Conservation (phyloP, 2,113 vertebrate species). For the Peromyscus leucopus region DNA sequence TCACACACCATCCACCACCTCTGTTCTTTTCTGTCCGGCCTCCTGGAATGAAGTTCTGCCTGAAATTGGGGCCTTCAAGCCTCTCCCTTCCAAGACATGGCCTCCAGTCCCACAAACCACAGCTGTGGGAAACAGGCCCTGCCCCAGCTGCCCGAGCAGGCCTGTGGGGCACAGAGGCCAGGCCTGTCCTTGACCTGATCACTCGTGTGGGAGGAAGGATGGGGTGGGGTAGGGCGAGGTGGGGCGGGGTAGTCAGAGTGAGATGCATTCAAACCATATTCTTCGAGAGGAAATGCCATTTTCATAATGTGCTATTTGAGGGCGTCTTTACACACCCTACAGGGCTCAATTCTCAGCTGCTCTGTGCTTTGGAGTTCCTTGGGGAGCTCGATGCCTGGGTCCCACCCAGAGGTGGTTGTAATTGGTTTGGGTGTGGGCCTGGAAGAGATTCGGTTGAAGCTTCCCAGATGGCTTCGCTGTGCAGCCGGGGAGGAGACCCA, state of each 20-base stretch:
- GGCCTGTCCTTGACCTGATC: neutral
- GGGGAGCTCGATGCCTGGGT: neutral
- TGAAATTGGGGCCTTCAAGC: neutral
- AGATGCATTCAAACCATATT: slow-evolving; percentile 49
- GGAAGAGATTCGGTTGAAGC: neutral
- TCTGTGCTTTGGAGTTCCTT: slow-evolving; percentile 24
- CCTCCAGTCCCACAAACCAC: slow-evolving; percentile 31
- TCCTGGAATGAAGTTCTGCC: neutral
- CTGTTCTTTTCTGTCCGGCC: neutral
- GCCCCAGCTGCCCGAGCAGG: neutral
- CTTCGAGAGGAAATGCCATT: slow-evolving; percentile 72
- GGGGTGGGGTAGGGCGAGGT: neutral
- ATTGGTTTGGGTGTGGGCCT: neutral
- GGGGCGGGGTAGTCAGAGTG: neutral
- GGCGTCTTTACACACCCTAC: slow-evolving; percentile 37
- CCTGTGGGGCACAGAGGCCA: slow-evolving; percentile 22
- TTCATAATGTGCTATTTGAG: slow-evolving; percentile 72
- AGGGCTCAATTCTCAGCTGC: neutral
- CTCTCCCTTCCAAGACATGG: neutral
- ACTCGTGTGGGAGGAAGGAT: neutral
- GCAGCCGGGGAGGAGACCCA: neutral
- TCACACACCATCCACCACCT: too few species aligned
- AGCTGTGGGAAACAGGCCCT: neutral
- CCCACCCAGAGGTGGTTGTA: neutral
- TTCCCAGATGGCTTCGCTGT: neutral